phyloP scores from a whole-genome alignment of 2,888 invertebrate genomes.

The Sabatieria punctata region DNA sequence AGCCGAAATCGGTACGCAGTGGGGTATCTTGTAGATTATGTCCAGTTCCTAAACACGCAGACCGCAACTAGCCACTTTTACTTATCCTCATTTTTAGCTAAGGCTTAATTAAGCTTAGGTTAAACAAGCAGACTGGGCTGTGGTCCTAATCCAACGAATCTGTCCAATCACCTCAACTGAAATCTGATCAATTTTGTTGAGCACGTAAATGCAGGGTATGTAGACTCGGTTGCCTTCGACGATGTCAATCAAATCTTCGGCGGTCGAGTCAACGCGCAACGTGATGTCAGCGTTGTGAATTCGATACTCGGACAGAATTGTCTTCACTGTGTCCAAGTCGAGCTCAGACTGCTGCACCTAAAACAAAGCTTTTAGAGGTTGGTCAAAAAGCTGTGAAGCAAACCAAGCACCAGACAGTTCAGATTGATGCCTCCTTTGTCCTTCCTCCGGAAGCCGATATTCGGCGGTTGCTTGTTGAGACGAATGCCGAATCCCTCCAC shows the following conservation, averaged over 20 bases:
- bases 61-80: no score
- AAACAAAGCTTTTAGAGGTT: no score
- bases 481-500: slow-evolving; percentile 95
- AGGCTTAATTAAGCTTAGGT: no score
- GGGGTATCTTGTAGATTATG: slow-evolving; percentile 95
- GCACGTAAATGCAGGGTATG: slow-evolving; percentile 90
- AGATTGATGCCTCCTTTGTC: slow-evolving; percentile 97
- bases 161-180: slow-evolving; percentile 39
- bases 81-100: no score
- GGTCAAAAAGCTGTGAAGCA: no score
- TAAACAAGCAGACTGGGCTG: no score
- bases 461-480: slow-evolving; percentile 83
- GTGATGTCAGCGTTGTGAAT: slow-evolving; percentile 98
- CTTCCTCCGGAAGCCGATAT: slow-evolving; percentile 84
- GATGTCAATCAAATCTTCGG: slow-evolving; percentile 93
- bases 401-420: slow-evolving; percentile 64
- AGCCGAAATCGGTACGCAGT: slow-evolving; percentile 98
- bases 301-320: slow-evolving; percentile 88
- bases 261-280: slow-evolving; percentile 69
- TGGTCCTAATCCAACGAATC: no score
- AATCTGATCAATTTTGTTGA: slow-evolving; percentile 82
- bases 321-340: slow-evolving; percentile 80
- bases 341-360: slow-evolving; percentile 73
- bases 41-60: slow-evolving; percentile 87
- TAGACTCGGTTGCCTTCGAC: slow-evolving; percentile 97